Conservation (phyloP, 2,113 vertebrate genomes). For the Rhabdornis inornatus region DNA sequence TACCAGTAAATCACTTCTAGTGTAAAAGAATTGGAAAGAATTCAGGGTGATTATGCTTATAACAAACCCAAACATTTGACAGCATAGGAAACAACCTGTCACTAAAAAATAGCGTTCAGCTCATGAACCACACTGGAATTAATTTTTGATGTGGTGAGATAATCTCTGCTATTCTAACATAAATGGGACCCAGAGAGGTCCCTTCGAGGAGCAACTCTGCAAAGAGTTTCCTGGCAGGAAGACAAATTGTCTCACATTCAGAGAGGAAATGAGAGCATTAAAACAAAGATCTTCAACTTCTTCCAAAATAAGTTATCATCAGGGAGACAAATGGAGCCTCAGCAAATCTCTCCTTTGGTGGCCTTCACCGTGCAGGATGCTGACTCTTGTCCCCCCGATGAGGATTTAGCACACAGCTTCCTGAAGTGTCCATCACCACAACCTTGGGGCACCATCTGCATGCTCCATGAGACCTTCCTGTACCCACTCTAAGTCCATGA, state of each 20-base stretch:
- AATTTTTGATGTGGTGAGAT: neutral
- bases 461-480: neutral
- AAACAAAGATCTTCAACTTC: neutral
- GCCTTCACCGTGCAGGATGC: constrained; percentile 46
- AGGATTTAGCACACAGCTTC: neutral
- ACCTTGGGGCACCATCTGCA: neutral
- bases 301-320: constrained; percentile 39
- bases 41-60: neutral
- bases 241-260: constrained; percentile 25
- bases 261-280: constrained; percentile 54
- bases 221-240: constrained; percentile 44
- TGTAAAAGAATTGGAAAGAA: neutral
- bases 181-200: neutral
- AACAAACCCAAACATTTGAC: constrained; percentile 10
- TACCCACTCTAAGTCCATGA: neutral
- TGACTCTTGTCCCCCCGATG: neutral
- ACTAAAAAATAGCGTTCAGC: neutral
- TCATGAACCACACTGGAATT: neutral
- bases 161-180: constrained; percentile 9
- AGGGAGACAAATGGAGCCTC: neutral
- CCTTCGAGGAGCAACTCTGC: neutral
- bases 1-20: neutral
- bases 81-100: constrained; percentile 40
- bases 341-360: neutral
- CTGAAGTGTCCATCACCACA: neutral